These are phyloP conservation scores for Melieria crassipennis DNA, from an alignment of 2,888 invertebrate genomes.

Conservation along the genomic window DNA sequence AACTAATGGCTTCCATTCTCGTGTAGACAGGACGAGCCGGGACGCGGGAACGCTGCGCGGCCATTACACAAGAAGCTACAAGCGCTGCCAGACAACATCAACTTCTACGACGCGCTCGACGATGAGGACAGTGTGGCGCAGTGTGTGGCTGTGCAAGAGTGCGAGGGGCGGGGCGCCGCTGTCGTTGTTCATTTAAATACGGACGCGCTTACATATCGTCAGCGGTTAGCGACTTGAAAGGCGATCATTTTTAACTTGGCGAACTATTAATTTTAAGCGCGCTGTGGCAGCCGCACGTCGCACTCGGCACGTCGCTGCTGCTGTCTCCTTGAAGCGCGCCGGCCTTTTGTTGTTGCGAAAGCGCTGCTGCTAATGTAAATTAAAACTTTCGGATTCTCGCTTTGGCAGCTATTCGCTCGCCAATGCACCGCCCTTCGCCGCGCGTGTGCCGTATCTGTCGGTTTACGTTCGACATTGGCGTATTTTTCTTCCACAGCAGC, in stretches of 20 bases:
- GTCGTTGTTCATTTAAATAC: too few relatives aligned
- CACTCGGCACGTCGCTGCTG: background rate
- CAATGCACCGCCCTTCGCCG: background rate
- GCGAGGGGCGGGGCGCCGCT: too few relatives aligned
- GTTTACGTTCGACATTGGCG: too few relatives aligned
- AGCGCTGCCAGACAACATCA: background rate
- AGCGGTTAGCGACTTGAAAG: slow-evolving; percentile 60
- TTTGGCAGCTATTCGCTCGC: background rate
- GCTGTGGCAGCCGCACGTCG: slow-evolving; percentile 11
- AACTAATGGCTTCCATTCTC: slow-evolving; percentile 19
- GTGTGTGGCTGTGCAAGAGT: too few relatives aligned
- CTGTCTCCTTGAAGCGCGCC: background rate
- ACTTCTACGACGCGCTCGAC: background rate
- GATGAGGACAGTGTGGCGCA: background rate
- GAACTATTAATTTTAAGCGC: slow-evolving; percentile 61
- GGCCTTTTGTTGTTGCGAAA: background rate
- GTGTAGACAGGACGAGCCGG: slow-evolving; percentile 17
- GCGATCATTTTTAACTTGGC: slow-evolving; percentile 62
- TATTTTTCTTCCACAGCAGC: too few relatives aligned
- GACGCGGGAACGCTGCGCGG: slow-evolving; percentile 8
- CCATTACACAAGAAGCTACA: background rate
- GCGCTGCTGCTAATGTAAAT: slow-evolving; percentile 7
- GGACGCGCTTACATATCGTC: slow-evolving; percentile 55
- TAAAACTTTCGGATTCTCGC: slow-evolving; percentile 12
- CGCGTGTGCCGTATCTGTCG: background rate